These are phyloP conservation scores for Peromyscus aztecus DNA, from an alignment of 2,797 vertebrate genomes.

Conservation along the genomic window DNA sequence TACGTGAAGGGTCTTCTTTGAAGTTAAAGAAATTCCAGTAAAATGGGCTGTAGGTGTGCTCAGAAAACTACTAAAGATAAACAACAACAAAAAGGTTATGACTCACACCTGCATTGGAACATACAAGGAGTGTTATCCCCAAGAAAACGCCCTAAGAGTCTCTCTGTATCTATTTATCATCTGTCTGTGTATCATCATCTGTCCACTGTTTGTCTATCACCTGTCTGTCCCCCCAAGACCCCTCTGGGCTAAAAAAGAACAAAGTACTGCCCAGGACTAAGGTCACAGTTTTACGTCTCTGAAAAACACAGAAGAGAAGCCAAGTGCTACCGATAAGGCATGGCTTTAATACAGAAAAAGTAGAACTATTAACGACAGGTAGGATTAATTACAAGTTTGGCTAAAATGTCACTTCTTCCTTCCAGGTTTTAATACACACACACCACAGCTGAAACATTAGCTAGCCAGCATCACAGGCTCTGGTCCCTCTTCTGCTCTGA, in stretches of 20 bases:
- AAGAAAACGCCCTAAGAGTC: background rate
- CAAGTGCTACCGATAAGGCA: background rate
- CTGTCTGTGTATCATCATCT: background rate
- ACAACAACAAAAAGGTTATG: background rate
- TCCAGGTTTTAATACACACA: background rate
- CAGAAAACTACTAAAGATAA: constrained; percentile 56
- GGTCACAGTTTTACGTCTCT: constrained; percentile 36
- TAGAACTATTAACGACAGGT: background rate
- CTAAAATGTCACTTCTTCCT: background rate
- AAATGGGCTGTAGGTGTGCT: background rate
- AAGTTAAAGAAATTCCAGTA: constrained; percentile 49
- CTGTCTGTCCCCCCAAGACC: background rate
- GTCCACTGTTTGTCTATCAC: background rate
- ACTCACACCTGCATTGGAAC: background rate
- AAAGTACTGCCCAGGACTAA: background rate
- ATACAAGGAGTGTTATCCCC: background rate
- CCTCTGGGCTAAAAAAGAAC: background rate
- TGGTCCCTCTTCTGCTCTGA: background rate
- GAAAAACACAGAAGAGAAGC: background rate
- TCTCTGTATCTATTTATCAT: background rate
- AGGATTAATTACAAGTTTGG: background rate
- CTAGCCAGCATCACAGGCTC: background rate
- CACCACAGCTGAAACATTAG: background rate
- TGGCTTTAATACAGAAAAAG: background rate
- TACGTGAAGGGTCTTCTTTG: constrained; percentile 49